Conservation (phyloP, 2,797 vertebrate genomes). For the Parauchenoglanis ngamensis region DNA sequence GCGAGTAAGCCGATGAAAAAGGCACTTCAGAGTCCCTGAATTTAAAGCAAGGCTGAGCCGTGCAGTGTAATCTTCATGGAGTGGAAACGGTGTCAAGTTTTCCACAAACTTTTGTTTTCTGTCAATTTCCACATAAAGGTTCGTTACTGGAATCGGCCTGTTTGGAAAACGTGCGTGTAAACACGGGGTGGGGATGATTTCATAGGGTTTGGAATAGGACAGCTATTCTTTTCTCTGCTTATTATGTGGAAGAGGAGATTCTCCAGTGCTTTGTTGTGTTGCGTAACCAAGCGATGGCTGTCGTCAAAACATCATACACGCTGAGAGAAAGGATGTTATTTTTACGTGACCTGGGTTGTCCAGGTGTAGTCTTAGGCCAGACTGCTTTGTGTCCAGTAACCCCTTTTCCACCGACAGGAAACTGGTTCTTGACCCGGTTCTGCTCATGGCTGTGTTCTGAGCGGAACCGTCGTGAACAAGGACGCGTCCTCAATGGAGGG, state of each 20-base stretch:
- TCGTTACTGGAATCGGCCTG: background rate
- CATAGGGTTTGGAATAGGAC: background rate
- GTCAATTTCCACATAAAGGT: background rate
- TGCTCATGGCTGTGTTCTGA: no score
- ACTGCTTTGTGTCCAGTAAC: background rate
- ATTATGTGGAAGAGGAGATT: background rate
- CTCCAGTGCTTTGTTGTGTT: background rate
- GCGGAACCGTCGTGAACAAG: no score
- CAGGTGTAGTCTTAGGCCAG: background rate
- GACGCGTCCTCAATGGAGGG: no score
- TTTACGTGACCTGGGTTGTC: background rate
- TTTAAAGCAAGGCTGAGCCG: background rate
- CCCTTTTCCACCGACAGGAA: no score
- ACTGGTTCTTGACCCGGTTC: no score
- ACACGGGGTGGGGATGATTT: conserved; percentile 18
- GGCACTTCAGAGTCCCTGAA: conserved; percentile 64
- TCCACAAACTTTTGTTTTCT: background rate
- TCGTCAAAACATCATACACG: background rate
- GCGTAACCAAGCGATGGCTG: no score
- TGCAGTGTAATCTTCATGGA: background rate
- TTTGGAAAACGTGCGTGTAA: conserved; percentile 8
- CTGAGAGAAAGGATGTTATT: background rate
- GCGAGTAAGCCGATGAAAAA: conserved; percentile 58
- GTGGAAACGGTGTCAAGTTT: background rate
- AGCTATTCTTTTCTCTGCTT: conserved; percentile 5